Base-by-base conservation (phyloP, 2,113 vertebrate species). In the Gobio gobio region DNA sequence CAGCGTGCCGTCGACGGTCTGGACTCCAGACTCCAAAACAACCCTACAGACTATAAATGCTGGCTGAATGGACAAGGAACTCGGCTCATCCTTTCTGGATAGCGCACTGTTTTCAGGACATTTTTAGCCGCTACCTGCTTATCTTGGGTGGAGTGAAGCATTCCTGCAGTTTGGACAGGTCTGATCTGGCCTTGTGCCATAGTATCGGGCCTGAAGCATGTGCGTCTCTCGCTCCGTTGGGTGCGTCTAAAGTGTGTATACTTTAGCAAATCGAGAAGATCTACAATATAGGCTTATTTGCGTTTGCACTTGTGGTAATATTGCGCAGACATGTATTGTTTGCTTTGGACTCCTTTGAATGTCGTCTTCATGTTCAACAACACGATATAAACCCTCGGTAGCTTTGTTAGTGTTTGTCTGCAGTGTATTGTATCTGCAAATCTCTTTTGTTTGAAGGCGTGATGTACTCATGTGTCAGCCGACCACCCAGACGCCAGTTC, bases 401-500 rank as follows among this genome's bases (percentile, higher is more conserved):
- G 45, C 26, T 56, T 73, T 80, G 18, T 75, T 33, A 49, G 47
- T 72, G 33, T 78, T 51, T 43, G 24, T 82, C 49, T 61, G 83
- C 45, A 43, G 13, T 3, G 47, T 47, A 47, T 5, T 40, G 20
- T 66, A 49, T 66, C 59, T 47, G 63, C 90, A 90, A 86, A 83
- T 91, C 89, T 88, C 90, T 64, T 75, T 78, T 89, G 82, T 89
- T 75, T 73, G 86, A 64, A 36, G 2, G 33, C 5, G 43, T 76
- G n/a, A 9, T 87, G 40, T 66, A 40, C 85, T 43, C 43, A 3
- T 82, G 78, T 83, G 77, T 87, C 43, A 54, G 80, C 74, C 85
- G 94, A 93, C 94, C 94, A 95, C 94, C 94, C 93, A 94, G 89
- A 90, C 51, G 2, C 78, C 43, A 87, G 90, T 61, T 87, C 86